Percentiles rank a stretch among this genome's conserved stretches.
phyloP scores from a whole-genome alignment of 2,888 invertebrate genomes.

The Germaria angustata region DNA sequence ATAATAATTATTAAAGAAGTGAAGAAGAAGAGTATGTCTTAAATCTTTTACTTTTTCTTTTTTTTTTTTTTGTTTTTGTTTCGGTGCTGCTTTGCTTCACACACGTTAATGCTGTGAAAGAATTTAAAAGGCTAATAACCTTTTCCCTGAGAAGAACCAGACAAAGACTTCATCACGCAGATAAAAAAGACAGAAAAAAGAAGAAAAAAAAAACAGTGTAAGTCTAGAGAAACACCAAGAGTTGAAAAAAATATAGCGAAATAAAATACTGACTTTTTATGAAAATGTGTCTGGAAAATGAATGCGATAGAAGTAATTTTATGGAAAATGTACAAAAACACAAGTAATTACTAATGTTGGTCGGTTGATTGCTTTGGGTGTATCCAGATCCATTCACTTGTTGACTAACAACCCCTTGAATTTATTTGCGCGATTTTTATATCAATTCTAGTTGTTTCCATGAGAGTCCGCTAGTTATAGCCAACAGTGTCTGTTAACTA shows the following conservation, averaged over 20 bases:
- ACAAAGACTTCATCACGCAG: neutral
- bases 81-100: conserved; percentile 24
- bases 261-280: neutral
- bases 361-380: conserved; percentile 7
- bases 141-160: conserved; percentile 20
- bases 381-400: conserved; percentile 13
- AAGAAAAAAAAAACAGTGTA: conserved; percentile 3
- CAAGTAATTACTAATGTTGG: conserved; percentile 41
- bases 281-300: conserved; percentile 14
- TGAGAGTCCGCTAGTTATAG: conserved; percentile 16
- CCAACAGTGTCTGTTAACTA: conserved; percentile 39
- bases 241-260: no score
- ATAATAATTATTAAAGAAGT: neutral
- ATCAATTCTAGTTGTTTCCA: conserved; percentile 1
- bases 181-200: neutral
- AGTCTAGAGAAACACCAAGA: conserved; percentile 16
- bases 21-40: conserved; percentile 14
- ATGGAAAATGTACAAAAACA: conserved; percentile 14
- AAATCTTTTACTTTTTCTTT: conserved; percentile 49
- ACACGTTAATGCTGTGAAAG: conserved; percentile 26
- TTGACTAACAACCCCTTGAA: conserved; percentile 29
- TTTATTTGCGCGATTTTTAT: conserved; percentile 18
- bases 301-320: neutral
- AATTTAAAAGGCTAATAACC: conserved; percentile 41
- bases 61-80: conserved; percentile 34